Conservation (phyloP, 2,797 vertebrate species). For the Decapterus maruadsi region DNA sequence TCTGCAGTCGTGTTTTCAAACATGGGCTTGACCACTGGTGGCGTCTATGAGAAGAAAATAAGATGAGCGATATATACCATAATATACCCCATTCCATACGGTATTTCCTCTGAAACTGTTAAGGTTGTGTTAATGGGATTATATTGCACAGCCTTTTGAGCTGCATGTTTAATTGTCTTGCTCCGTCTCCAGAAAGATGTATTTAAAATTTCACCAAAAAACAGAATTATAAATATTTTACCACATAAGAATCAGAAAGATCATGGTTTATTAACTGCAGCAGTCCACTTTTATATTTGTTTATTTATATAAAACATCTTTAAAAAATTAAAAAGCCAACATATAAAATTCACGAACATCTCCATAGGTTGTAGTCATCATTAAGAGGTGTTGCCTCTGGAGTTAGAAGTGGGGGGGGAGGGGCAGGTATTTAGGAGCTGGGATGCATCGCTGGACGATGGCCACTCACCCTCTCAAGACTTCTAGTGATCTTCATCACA, state of each 20-base stretch:
- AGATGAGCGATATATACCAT: slow-evolving; percentile 7
- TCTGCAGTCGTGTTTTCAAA: slow-evolving; percentile 34
- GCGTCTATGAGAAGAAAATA: slow-evolving; percentile 58
- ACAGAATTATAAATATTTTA: background rate
- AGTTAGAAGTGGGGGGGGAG: background rate
- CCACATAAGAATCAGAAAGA: background rate
- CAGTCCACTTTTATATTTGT: slow-evolving; percentile 20
- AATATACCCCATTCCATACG: background rate
- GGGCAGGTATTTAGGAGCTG: slow-evolving; percentile 29
- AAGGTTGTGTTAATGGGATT: background rate
- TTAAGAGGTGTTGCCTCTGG: background rate
- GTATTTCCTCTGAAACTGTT: background rate
- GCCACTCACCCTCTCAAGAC: slow-evolving; percentile 90
- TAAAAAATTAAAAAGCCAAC: background rate
- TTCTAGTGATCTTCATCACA: slow-evolving; percentile 91
- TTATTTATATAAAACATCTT: slow-evolving; percentile 36
- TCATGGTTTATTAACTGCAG: background rate
- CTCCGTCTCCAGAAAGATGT: background rate
- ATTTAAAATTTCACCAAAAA: background rate
- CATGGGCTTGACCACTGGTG: slow-evolving; percentile 53
- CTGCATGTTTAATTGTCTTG: background rate
- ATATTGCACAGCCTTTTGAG: background rate
- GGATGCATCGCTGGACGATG: slow-evolving; percentile 47
- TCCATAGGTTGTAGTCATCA: background rate
- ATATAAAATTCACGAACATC: background rate